Percentiles rank a stretch among this genome's conserved stretches.
Conservation (phyloP, 2,797 vertebrate species). For the Mus caroli region DNA sequence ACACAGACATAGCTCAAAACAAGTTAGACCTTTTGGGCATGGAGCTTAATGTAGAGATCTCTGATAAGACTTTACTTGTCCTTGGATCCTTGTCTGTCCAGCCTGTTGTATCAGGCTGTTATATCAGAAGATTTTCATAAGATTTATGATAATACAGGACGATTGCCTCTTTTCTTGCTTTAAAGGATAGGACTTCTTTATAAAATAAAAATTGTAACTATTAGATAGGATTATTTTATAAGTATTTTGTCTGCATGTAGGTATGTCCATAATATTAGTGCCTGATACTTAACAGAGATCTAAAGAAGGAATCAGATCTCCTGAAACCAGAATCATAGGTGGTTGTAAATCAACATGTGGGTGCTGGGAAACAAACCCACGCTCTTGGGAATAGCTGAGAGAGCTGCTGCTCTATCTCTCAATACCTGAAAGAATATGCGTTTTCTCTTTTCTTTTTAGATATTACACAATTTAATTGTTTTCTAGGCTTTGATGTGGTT, state of each 20-base stretch:
- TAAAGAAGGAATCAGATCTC: neutral
- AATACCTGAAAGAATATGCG: no score
- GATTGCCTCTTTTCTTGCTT: neutral
- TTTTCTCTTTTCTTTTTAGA: neutral
- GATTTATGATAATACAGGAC: neutral
- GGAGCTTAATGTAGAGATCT: neutral
- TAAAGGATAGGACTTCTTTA: neutral
- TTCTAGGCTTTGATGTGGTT: neutral
- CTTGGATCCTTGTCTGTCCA: neutral
- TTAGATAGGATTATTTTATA: neutral
- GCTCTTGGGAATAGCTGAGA: neutral
- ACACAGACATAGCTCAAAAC: neutral
- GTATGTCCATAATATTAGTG: neutral
- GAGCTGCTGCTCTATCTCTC: neutral
- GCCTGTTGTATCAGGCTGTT: neutral
- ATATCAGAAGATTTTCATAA: neutral
- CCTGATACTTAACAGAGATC: neutral
- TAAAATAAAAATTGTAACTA: neutral
- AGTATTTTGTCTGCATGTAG: neutral
- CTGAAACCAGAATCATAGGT: neutral
- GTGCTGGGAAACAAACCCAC: neutral
- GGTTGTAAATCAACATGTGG: neutral
- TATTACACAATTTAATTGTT: neutral
- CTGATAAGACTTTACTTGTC: neutral
- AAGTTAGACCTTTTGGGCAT: neutral